phyloP scores from a whole-genome alignment of 2,113 vertebrate species.

The Poeciliopsis occidentalis region DNA sequence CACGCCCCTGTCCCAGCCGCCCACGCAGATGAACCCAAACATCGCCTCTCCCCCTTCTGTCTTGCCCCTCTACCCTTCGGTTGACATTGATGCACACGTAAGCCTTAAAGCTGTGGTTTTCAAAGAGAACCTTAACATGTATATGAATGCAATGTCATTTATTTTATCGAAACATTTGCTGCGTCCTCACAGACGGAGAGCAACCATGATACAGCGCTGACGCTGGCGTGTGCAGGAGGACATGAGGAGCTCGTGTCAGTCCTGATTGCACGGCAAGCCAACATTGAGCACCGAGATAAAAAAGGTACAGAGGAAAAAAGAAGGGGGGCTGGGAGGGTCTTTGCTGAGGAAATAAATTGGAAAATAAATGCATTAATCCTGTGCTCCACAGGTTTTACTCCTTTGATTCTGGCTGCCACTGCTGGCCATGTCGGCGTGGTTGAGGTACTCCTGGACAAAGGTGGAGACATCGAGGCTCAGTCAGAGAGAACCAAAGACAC shows the following conservation, averaged over 20 bases:
- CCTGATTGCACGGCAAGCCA: slow-evolving; percentile 94
- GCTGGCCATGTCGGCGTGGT: slow-evolving; percentile 97
- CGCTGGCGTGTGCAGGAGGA: slow-evolving; percentile 95
- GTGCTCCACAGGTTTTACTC: slow-evolving; percentile 88
- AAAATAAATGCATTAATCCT: not conserved
- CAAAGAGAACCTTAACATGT: not conserved
- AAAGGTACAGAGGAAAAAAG: slow-evolving; percentile 83
- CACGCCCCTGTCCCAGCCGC: slow-evolving; percentile 79
- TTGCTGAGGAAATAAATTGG: not conserved
- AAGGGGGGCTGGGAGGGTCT: no score
- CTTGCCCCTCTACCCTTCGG: slow-evolving; percentile 92
- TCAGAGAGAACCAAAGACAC: slow-evolving; percentile 99
- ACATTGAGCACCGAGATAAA: slow-evolving; percentile 98
- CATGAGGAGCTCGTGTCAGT: slow-evolving; percentile 98
- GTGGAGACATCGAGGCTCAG: slow-evolving; percentile 97
- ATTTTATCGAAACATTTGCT: not conserved
- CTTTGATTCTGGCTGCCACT: slow-evolving; percentile 96
- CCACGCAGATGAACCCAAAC: slow-evolving; percentile 83
- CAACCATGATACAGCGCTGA: slow-evolving; percentile 97
- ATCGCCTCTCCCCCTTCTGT: slow-evolving; percentile 87
- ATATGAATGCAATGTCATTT: not conserved
- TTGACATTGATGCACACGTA: slow-evolving; percentile 98
- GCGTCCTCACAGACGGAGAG: slow-evolving; percentile 89
- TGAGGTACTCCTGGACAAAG: slow-evolving; percentile 97
- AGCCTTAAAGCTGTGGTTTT: slow-evolving; percentile 55